Percentiles rank a stretch among this genome's conserved stretches.
Conservation (phyloP, 2,797 vertebrate species). For the Semaprochilodus insignis region DNA sequence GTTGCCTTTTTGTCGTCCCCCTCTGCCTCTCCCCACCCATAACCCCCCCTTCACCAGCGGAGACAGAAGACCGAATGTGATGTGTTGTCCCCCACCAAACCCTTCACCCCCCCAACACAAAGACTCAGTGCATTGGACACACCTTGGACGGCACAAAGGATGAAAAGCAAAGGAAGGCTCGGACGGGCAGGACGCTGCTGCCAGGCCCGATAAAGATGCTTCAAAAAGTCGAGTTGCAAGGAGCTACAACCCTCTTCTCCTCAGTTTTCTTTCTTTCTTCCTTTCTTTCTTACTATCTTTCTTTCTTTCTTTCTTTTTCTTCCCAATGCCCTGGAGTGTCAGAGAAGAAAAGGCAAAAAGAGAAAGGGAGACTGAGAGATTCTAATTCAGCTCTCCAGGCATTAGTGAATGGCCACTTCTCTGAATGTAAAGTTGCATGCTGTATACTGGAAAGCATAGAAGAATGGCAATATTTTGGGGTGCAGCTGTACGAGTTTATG, state of each 20-base stretch:
- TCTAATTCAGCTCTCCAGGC: slow-evolving; percentile 44
- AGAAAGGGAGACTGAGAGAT: slow-evolving; percentile 28
- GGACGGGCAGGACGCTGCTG: slow-evolving; percentile 79
- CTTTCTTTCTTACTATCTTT: slow-evolving; percentile 59
- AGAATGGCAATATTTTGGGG: slow-evolving; percentile 42
- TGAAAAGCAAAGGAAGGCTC: slow-evolving; percentile 80
- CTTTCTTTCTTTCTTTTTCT: slow-evolving; percentile 63
- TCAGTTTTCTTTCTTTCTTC: slow-evolving; percentile 64
- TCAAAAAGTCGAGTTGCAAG: slow-evolving; percentile 79
- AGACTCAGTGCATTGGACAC: slow-evolving; percentile 84
- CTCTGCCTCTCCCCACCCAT: slow-evolving; percentile 62
- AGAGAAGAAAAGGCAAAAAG: slow-evolving; percentile 51
- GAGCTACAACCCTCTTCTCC: slow-evolving; percentile 72
- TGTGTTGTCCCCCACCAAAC: slow-evolving; percentile 74
- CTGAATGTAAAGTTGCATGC: slow-evolving; percentile 47
- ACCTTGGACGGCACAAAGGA: slow-evolving; percentile 84
- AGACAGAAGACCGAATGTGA: slow-evolving; percentile 83
- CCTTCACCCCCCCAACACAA: slow-evolving; percentile 63
- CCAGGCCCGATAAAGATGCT: slow-evolving; percentile 83
- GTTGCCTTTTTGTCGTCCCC: slow-evolving; percentile 76
- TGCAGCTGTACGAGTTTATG: slow-evolving; percentile 42
- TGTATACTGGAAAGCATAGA: slow-evolving; percentile 50
- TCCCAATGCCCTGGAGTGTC: slow-evolving; percentile 66
- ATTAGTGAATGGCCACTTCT: slow-evolving; percentile 42
- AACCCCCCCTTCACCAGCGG: slow-evolving; percentile 63